phyloP scores from a whole-genome alignment of 2,113 vertebrate species.

The Tachuris rubrigastra region DNA sequence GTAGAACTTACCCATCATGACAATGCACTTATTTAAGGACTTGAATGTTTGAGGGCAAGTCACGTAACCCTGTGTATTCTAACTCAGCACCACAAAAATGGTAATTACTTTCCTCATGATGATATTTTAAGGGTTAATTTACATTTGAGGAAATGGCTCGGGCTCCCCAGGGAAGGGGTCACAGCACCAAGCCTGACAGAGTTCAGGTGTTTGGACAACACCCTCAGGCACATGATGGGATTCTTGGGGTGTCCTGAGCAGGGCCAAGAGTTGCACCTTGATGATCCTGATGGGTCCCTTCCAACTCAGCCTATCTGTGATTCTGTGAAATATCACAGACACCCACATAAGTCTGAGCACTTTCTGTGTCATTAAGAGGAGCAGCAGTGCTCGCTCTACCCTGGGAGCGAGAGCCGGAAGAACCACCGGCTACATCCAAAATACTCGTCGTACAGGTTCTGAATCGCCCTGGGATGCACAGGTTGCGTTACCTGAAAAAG shows the following conservation, averaged over 20 bases:
- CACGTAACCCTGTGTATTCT: neutral
- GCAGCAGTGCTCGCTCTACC: neutral
- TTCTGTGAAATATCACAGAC: neutral
- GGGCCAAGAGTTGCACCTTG: neutral
- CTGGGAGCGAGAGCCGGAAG: neutral
- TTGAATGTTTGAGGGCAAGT: neutral
- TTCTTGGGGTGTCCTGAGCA: neutral
- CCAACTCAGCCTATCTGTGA: neutral
- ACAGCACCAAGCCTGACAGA: neutral
- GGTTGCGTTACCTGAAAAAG: conserved; percentile 19
- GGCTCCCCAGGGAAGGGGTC: neutral
- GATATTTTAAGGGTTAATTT: conserved; percentile 23
- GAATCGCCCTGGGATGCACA: neutral
- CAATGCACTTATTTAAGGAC: neutral
- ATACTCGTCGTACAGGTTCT: conserved; percentile 48
- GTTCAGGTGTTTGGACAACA: neutral
- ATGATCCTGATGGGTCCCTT: neutral
- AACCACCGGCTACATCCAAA: neutral
- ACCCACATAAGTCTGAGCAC: neutral
- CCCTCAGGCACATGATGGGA: no score
- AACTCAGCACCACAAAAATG: neutral
- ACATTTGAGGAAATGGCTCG: neutral
- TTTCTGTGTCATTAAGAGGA: neutral
- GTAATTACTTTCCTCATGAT: neutral
- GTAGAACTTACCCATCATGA: neutral